phyloP scores from a whole-genome alignment of 1,140 invertebrate species.

The Sitobion miscanthi region DNA sequence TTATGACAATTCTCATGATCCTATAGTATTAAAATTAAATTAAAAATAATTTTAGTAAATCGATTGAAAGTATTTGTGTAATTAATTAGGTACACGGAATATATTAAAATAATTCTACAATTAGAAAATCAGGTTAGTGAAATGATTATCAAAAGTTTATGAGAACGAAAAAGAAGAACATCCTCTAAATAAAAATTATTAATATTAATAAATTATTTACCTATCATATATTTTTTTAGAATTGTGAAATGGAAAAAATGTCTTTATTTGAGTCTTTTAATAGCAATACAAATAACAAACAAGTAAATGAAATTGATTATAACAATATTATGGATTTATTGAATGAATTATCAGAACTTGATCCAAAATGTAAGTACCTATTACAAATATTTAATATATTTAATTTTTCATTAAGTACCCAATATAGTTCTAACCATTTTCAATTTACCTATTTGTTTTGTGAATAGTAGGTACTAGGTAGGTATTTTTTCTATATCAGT shows the following conservation, averaged over 20 bases:
- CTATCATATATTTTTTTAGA: background rate
- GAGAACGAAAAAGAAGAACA: background rate
- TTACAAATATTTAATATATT: background rate
- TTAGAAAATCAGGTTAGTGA: background rate
- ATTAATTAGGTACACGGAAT: too few relatives aligned
- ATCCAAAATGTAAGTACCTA: slow-evolving; percentile 38
- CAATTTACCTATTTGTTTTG: background rate
- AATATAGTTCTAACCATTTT: background rate
- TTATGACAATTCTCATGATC: too few relatives aligned
- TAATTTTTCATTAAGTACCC: background rate
- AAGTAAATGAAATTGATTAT: background rate
- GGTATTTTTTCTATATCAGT: background rate
- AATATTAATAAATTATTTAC: background rate
- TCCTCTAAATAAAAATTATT: background rate
- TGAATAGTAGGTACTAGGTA: background rate
- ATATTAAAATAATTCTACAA: background rate
- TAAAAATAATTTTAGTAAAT: too few relatives aligned
- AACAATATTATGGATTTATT: slow-evolving; percentile 6
- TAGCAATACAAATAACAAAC: background rate
- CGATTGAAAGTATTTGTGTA: too few relatives aligned
- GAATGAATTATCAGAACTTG: slow-evolving; percentile 19
- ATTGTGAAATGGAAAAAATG: slow-evolving; percentile 35
- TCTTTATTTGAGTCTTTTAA: background rate
- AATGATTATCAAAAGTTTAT: background rate
- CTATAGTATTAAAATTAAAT: too few relatives aligned